phyloP scores from a whole-genome alignment of 1,140 invertebrate genomes.

The Diplogasteroides magnus region DNA sequence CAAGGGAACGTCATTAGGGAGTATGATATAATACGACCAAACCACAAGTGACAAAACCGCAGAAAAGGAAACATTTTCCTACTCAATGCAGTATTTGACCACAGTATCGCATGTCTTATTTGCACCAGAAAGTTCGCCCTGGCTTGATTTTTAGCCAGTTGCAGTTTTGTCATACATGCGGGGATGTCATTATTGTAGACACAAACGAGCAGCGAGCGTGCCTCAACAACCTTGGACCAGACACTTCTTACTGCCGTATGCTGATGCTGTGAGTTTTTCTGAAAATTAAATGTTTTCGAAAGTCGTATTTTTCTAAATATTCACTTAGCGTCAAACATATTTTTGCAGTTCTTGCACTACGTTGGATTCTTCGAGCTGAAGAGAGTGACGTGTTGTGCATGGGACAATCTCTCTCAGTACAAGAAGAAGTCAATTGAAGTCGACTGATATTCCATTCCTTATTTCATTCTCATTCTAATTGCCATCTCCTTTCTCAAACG shows the following conservation, averaged over 20 bases:
- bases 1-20: no score
- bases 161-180: no score
- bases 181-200: conserved; percentile 60
- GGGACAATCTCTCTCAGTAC: conserved; percentile 21
- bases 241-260: conserved; percentile 30
- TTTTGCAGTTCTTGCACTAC: conserved; percentile 23
- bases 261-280: conserved; percentile 20
- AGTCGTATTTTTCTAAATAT: neutral
- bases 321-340: neutral
- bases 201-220: conserved; percentile 66
- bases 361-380: conserved; percentile 22
- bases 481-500: no score
- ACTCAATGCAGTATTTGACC: no score
- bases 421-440: conserved; percentile 17
- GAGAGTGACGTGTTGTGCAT: conserved; percentile 15
- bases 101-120: no score
- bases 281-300: neutral
- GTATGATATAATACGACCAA: no score
- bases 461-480: no score
- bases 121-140: no score
- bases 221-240: conserved; percentile 27
- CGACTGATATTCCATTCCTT: no score
- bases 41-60: no score
- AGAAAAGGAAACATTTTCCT: no score
- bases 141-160: no score